Base-by-base conservation (phyloP, 2,888 invertebrate species). In the Drosophila quasianomalipes region DNA sequence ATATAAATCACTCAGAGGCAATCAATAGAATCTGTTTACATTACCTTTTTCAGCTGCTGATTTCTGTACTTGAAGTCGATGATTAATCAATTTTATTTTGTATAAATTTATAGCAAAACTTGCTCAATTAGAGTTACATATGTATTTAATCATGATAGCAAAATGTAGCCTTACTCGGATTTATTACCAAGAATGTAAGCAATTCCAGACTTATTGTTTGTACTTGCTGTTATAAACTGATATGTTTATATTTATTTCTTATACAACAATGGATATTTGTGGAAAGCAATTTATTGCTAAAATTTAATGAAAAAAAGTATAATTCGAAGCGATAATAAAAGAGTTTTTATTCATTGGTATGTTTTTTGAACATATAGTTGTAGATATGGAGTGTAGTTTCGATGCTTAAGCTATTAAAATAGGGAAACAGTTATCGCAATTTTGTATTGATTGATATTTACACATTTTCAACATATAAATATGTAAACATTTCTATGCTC, bases 1-100 rank as follows among this genome's bases (percentile, higher is more conserved):
- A 63, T 70, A 79, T 79, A 79, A 79, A 81, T 80, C 79, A 79
- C 51, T 73, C 61, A 44, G 26, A 28, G 39, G 47, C 65, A 66
- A 68, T 75, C 57, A 58, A 58, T 79, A 35, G 57, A 39, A 70
- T 79, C 76, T 66, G 51, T 60, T 60, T 37, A 57, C 44, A 71
- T 26, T 47, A 47, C 47, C 26, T 26, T 28, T 59, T 70, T 14
- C 12, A 31, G 6, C 58, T 72, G 19, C 35, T 54, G 64, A 60
- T 51, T 55, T 65, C 41, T 19, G 26, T 39, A 28, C 51, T 37
- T 39, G 41, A 35, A 35, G 12, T 57, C 14, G 19, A 16, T 58
- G 31, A 41, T 30, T 55, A 41, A 41, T 22, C 9, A 62, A 74
- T 70, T 66, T 33, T 30, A 28, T 59, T 35, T 52, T 58, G 22